A percentile compares a stretch with the other conserved stretches of the same genome.
Conservation (phyloP, 1,140 invertebrate genomes). For the Eueides isabella region DNA sequence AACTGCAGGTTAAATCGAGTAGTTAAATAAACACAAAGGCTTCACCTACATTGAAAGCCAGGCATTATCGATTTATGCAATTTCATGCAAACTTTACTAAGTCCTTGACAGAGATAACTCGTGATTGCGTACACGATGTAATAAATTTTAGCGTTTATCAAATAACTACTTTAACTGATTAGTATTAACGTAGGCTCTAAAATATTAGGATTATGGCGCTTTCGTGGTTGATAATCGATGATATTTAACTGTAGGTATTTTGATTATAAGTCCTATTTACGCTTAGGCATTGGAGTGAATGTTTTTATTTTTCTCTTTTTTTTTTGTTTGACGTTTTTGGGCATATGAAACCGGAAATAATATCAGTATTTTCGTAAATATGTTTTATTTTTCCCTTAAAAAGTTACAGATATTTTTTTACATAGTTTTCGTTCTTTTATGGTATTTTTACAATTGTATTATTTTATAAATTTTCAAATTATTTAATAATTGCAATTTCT, state of each 20-base stretch:
- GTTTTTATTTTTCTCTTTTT: no score
- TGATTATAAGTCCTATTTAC: no score
- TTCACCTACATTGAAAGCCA: constrained; percentile 6
- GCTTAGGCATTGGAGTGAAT: no score
- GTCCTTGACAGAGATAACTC: constrained; percentile 12
- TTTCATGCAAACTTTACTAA: constrained; percentile 12
- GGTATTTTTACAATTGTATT: no score
- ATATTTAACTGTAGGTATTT: neutral
- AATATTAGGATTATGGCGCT: neutral
- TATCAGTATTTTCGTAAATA: no score
- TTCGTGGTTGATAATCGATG: neutral
- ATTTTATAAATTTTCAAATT: no score
- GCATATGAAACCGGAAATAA: no score
- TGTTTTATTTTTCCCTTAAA: no score
- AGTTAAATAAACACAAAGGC: constrained; percentile 5
- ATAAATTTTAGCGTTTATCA: constrained; percentile 10
- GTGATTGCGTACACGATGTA: constrained; percentile 11
- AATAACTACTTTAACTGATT: neutral
- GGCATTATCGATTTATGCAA: constrained; percentile 9
- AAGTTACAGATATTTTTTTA: no score
- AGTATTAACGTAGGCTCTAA: neutral
- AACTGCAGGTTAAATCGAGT: neutral
- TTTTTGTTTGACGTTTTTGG: no score
- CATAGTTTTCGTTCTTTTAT: no score
- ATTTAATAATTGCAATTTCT: no score